Evolutionary conservation across 1,140 invertebrate genomes (phyloP).

Genomic region (Lerema accius): DNA sequence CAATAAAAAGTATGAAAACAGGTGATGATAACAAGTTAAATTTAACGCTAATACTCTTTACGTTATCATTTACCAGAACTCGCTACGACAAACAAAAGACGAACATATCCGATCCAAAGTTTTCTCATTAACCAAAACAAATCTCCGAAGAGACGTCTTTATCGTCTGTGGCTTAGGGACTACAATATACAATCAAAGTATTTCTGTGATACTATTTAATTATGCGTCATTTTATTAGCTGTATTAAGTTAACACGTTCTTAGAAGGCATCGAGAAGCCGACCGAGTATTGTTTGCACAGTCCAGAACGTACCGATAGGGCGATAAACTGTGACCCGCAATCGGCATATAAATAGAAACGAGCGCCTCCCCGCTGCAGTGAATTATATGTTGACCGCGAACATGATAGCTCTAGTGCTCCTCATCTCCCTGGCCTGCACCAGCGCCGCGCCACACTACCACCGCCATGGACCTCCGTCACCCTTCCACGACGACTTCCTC

Average conservation of each 20-base stretch:
- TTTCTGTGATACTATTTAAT: background rate
- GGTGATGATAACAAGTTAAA: too few relatives aligned
- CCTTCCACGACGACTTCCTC: slow-evolving; percentile 17
- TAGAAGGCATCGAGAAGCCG: slow-evolving; percentile 28
- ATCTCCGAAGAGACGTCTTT: too few relatives aligned
- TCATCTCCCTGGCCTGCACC: slow-evolving; percentile 38
- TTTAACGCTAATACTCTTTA: too few relatives aligned
- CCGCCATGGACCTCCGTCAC: slow-evolving; percentile 8
- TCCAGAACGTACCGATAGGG: slow-evolving; percentile 72
- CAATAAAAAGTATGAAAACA: too few relatives aligned
- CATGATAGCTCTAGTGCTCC: slow-evolving; percentile 39
- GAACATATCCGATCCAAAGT: too few relatives aligned
- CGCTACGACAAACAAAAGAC: too few relatives aligned
- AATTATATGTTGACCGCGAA: slow-evolving; percentile 20
- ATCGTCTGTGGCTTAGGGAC: too few relatives aligned
- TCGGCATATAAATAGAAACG: slow-evolving; percentile 42
- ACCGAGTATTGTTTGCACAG: slow-evolving; percentile 36
- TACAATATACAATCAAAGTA: too few relatives aligned
- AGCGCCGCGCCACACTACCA: slow-evolving; percentile 46
- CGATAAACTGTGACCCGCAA: slow-evolving; percentile 49
- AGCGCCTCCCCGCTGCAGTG: slow-evolving; percentile 17
- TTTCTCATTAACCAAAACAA: too few relatives aligned
- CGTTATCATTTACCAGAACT: too few relatives aligned
- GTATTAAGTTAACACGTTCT: slow-evolving; percentile 19
- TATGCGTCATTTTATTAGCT: slow-evolving; percentile 24